Evolutionary conservation across 2,888 invertebrate species (phyloP), one percentile per base, ranked within the genome.

Genomic region (Sussaba pulchella): DNA sequence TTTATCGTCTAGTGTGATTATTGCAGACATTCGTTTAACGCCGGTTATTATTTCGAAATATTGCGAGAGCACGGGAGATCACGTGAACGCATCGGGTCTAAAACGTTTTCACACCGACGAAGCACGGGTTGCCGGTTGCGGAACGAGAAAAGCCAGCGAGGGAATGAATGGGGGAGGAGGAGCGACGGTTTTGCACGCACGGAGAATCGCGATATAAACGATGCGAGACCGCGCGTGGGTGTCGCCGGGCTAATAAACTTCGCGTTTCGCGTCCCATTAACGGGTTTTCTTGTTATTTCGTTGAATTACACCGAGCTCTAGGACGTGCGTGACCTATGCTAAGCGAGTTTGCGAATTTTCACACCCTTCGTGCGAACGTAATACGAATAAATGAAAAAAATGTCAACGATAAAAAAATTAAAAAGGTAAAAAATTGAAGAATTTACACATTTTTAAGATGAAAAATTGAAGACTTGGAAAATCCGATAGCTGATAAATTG

Each of bases 161-260:
- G n/a, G n/a, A n/a, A n/a, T n/a, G n/a, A n/a, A 10, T 14, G 57
- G 39, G 24, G 19, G 43, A 24, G 57, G 57, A 26, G 19, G 57
- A 12, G 31, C 14, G 43, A 43, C 36, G 26, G 41, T 19, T 57
- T 77, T 52, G 64, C 71, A 77, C 77, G 71, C 63, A 64, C 45
- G 57, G 41, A 59, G 52, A 63, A 14, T 52, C 26, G 43, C 14
- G 45, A 66, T 47, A 64, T 50, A 47, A 17, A 59, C 31, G 17
- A 10, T 59, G 31, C 26, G n/a, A 19, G 73, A 14, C 6, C n/a
- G n/a, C 64, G 36, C 59, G 70, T 69, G 75, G 85, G 84, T 72
- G 85, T 84, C 72, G 81, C 61, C 70, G 43, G 78, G 84, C 81
- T 84, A 84, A 84, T 84, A 83, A 83, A 74, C 80, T 80, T 83